Conservation (phyloP, 1,140 invertebrate species). For the Tenebrio molitor region DNA sequence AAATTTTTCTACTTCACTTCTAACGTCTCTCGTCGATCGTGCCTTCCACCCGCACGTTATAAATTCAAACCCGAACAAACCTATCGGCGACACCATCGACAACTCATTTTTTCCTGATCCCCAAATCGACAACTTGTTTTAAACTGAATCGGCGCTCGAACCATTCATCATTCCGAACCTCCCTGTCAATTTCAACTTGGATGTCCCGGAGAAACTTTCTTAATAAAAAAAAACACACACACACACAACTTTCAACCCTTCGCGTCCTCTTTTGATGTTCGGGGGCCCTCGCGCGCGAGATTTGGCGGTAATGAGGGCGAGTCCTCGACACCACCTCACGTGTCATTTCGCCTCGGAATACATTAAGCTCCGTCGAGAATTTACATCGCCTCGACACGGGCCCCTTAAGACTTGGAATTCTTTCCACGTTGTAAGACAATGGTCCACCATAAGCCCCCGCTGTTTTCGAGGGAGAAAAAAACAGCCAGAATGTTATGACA, state of each 20-base stretch:
- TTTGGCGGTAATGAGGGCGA: slow-evolving; percentile 14
- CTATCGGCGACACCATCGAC: slow-evolving; percentile 28
- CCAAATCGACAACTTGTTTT: slow-evolving; percentile 37
- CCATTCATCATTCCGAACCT: slow-evolving; percentile 29
- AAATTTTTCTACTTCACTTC: slow-evolving; percentile 15
- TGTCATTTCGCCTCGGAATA: slow-evolving; percentile 34
- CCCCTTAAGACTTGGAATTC: slow-evolving; percentile 28
- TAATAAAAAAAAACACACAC: slow-evolving; percentile 9
- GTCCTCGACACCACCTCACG: background rate
- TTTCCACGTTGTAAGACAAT: slow-evolving; percentile 49
- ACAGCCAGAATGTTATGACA: slow-evolving; percentile 47
- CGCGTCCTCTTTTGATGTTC: no score
- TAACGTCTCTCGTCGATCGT: no score
- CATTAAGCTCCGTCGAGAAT: slow-evolving; percentile 41
- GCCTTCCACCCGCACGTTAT: background rate
- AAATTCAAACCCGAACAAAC: slow-evolving; percentile 1
- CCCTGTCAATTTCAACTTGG: slow-evolving; percentile 19
- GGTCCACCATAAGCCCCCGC: slow-evolving; percentile 42
- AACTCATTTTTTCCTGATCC: slow-evolving; percentile 20
- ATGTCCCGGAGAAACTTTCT: slow-evolving; percentile 21
- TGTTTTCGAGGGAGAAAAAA: slow-evolving; percentile 44
- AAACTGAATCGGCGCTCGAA: slow-evolving; percentile 7
- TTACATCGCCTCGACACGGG: slow-evolving; percentile 37
- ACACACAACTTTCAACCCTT: background rate
- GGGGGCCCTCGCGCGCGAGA: background rate